Percentiles rank a stretch among this genome's conserved stretches.
phyloP scores from a whole-genome alignment of 1,140 invertebrate genomes.

The Drosophila ohnishii region DNA sequence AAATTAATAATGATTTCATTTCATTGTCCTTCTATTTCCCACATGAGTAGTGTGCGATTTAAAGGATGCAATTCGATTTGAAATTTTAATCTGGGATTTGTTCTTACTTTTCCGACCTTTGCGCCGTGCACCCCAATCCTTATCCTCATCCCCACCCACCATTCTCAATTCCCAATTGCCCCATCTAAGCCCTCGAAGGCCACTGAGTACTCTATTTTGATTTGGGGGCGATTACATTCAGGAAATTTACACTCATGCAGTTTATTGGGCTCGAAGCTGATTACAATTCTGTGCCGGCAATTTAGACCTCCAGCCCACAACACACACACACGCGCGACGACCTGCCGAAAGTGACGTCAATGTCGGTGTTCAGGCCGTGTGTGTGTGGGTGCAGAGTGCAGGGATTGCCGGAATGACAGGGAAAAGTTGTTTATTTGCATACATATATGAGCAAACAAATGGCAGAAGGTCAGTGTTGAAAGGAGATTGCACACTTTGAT shows the following conservation, averaged over 20 bases:
- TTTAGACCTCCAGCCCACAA: constrained; percentile 25
- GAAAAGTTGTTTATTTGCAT: constrained; percentile 40
- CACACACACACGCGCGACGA: not conserved
- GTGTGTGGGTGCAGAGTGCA: constrained; percentile 4
- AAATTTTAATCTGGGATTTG: constrained; percentile 5
- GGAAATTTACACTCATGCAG: constrained; percentile 70
- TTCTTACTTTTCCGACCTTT: constrained; percentile 14
- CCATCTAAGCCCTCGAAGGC: constrained; percentile 41
- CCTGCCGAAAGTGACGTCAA: constrained; percentile 45
- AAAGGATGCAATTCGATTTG: not conserved
- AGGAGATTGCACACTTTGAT: constrained; percentile 31
- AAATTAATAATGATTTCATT: not conserved
- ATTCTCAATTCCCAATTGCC: constrained; percentile 15
- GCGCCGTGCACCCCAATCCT: constrained; percentile 9
- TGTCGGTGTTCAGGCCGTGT: constrained; percentile 15
- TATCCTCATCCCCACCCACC: constrained; percentile 1
- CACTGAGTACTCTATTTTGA: constrained; percentile 48
- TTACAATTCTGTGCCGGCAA: constrained; percentile 67
- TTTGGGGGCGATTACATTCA: constrained; percentile 61
- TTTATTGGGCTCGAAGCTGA: constrained; percentile 60
- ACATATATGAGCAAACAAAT: constrained; percentile 43
- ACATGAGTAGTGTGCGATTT: no score
- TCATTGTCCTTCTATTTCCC: not conserved
- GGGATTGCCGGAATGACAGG: constrained; percentile 8
- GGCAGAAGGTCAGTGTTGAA: constrained; percentile 37